These are phyloP conservation scores for Paradisaea rubra DNA, from an alignment of 2,113 vertebrate species.

Conservation along the genomic window DNA sequence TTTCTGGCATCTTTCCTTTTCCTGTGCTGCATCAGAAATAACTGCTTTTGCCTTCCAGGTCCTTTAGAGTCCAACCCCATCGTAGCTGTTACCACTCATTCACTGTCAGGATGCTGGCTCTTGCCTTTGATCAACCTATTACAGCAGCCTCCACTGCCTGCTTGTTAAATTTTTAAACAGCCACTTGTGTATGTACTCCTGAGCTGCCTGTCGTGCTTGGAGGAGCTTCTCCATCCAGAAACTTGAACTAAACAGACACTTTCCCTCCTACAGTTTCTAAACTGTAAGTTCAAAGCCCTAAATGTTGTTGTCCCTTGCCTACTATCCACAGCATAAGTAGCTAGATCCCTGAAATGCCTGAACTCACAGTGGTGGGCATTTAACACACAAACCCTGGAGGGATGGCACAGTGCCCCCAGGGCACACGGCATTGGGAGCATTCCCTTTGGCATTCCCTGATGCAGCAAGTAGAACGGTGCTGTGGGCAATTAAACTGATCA, in stretches of 20 bases:
- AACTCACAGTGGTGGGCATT: not conserved
- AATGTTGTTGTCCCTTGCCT: not conserved
- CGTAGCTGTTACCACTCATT: not conserved
- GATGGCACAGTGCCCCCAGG: not conserved
- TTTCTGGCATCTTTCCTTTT: not conserved
- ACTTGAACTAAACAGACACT: slow-evolving; percentile 5
- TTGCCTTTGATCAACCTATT: slow-evolving; percentile 47
- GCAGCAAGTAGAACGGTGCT: not conserved
- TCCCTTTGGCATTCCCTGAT: not conserved
- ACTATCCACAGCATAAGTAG: not conserved
- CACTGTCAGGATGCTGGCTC: slow-evolving; percentile 33
- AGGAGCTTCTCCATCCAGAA: not conserved
- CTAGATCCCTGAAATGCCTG: not conserved
- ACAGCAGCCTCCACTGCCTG: slow-evolving; percentile 12
- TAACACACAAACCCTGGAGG: not conserved
- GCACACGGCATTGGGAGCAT: accelerated
- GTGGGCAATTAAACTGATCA: not conserved
- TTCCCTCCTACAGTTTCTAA: not conserved
- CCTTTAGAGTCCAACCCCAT: slow-evolving; percentile 21
- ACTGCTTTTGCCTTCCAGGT: slow-evolving; percentile 10
- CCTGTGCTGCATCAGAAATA: slow-evolving; percentile 25
- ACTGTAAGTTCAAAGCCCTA: not conserved
- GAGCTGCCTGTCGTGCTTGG: slow-evolving; percentile 34
- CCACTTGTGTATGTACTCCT: slow-evolving; percentile 30
- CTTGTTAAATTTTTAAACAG: slow-evolving; percentile 58